phyloP scores from a whole-genome alignment of 1,140 invertebrate species.

The Ganaspis sp. region DNA sequence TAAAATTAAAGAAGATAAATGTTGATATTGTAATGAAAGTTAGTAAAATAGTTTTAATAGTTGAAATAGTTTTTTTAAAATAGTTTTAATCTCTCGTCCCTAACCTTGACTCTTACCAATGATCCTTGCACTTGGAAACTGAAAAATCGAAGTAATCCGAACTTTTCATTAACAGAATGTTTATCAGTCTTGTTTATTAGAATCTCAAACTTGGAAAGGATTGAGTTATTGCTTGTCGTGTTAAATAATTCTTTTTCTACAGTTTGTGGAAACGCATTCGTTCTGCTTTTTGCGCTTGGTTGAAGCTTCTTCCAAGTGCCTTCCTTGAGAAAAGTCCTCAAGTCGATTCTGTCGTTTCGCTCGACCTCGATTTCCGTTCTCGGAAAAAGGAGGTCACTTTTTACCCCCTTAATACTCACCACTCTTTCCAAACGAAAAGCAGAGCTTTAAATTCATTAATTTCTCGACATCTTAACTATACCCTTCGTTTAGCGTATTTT shows the following conservation, averaged over 20 bases:
- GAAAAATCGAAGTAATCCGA: too few species aligned
- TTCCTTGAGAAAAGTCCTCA: slow-evolving; percentile 47
- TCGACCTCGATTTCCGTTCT: slow-evolving; percentile 56
- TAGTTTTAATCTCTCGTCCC: too few species aligned
- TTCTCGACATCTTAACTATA: not conserved
- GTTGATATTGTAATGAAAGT: too few species aligned
- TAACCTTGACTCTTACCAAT: too few species aligned
- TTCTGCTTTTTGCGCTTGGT: slow-evolving; percentile 42
- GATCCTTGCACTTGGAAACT: too few species aligned
- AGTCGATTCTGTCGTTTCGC: slow-evolving; percentile 20
- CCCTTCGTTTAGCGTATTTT: not conserved
- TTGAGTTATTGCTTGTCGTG: not conserved
- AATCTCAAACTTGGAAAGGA: not conserved
- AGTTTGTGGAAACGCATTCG: not conserved
- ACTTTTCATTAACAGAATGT: too few species aligned
- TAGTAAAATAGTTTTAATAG: too few species aligned
- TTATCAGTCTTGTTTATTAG: too few species aligned
- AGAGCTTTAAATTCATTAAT: slow-evolving; percentile 1
- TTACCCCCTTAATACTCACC: slow-evolving; percentile 33
- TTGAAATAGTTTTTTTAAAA: too few species aligned
- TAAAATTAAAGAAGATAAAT: too few species aligned
- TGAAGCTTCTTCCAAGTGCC: slow-evolving; percentile 46
- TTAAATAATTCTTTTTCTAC: not conserved
- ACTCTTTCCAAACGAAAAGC: not conserved
- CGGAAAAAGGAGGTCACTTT: slow-evolving; percentile 53